Evolutionary conservation across 2,113 vertebrate species (phyloP), one percentile per base, ranked within the genome.

Genomic region (Sialia sialis): DNA sequence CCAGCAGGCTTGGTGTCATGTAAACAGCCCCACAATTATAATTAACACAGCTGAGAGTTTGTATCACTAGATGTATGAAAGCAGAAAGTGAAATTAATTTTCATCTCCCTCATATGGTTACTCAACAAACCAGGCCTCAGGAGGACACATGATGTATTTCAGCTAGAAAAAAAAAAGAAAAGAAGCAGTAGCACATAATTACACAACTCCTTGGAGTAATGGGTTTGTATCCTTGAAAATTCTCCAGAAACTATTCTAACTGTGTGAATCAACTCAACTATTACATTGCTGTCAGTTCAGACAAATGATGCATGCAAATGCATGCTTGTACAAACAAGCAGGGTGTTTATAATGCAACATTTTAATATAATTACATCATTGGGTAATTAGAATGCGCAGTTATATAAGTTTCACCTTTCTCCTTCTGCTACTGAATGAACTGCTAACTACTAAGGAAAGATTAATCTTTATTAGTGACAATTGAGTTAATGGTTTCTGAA

Each of bases 281-380:
- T 90, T 75, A 73, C 38, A 26, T 3, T 93, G 89, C 69, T 97
- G 90, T 96, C 93, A 94, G 87, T 78, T 93, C 90, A 95, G 85
- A 96, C 84, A 95, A 93, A 95, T 79, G 84, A 95, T 96, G 95
- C 58, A 80, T 89, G 87, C 49, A 96, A 95, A 95, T 87, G 62
- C 49, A 85, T 73, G 85, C 51, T 73, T 94, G 72, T 41, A 95
- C 67, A 97, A 97, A 96, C 84, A 96, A 96, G 64, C 38, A 66
- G 13, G 4, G 4, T 62, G 75, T 93, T 97, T 96, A 93, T 94
- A 92, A 96, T 84, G 62, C 78, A 90, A 68, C 80, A 51, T 36
- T 72, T 93, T 91, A 95, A 89, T 95, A 91, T 94, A 97, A 97
- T 95, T 87, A 93, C 67, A 94, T 95, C 75, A 94, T 20, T 4